Evolutionary conservation across 2,113 vertebrate species (phyloP).

Genomic region (Centropristis striata): DNA sequence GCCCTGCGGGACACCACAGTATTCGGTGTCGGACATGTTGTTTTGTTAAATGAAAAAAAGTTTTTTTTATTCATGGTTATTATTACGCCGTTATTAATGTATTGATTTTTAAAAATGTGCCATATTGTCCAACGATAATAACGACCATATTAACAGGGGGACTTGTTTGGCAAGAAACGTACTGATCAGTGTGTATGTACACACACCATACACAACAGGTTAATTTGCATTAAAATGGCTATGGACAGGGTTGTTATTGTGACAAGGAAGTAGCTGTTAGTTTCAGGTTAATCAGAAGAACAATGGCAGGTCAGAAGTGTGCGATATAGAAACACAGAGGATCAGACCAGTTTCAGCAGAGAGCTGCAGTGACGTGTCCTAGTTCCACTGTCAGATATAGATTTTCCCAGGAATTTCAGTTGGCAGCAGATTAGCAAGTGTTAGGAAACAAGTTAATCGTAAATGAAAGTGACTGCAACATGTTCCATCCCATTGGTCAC

Average conservation of each 20-base stretch:
- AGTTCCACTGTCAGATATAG: neutral
- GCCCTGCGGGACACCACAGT: too few relatives aligned
- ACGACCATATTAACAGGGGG: neutral
- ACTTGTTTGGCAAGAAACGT: neutral
- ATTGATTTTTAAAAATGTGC: neutral
- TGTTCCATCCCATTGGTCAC: neutral
- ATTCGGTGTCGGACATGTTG: too few relatives aligned
- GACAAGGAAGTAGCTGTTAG: conserved; percentile 47
- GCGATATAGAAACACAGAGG: neutral
- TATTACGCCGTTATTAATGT: neutral
- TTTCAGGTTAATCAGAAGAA: conserved; percentile 25
- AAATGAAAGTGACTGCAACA: neutral
- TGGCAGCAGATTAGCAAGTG: neutral
- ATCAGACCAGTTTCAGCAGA: conserved; percentile 3
- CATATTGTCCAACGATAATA: neutral
- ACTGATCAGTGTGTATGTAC: neutral
- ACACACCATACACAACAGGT: neutral
- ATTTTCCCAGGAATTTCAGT: conserved; percentile 38
- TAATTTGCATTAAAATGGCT: neutral
- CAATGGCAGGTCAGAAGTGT: conserved; percentile 17
- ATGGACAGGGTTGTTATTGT: neutral
- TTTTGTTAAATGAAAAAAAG: too few relatives aligned
- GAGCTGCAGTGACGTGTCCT: neutral
- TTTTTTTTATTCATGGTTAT: neutral
- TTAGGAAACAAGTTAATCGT: neutral